Evolutionary conservation across 37 sponge, comb jelly and placozoan genomes (phyloP), one percentile per base, ranked within the genome.

Genomic region (Aplysina aerophoba): DNA sequence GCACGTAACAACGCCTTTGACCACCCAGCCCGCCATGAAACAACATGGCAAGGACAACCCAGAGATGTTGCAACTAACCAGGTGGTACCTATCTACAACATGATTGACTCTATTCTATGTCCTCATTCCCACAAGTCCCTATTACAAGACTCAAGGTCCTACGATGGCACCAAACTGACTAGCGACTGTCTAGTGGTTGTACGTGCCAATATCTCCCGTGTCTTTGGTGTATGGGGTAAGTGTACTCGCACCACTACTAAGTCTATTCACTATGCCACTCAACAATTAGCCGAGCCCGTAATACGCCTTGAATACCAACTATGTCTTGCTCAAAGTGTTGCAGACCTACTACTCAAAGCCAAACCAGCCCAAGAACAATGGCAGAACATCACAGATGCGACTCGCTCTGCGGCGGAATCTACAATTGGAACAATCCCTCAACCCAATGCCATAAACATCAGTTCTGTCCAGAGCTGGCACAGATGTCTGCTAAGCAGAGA

Each of bases 1-100:
- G 74, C 74, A 8, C 37, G 74, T 73, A 73, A 73, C 41, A 73
- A 37, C 12, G 74, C 74, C 20, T 73, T 73, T 73, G 74, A 73
- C 8, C 74, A 73, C 39, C 74, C 74, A 8, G 20, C 20, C 35
- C 35, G 74, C 8, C 74, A 73, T 37, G 37, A 73, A 73, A 73
- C 74, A 8, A 73, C 74, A 8, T 73, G 74, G 74, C 8, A 8
- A 20, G 74, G 74, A 33, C 20, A 13, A 19, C 31, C 20, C 8
- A 8, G 17, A 30, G 17, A 31, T 34, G 40, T n/a, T n/a, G n/a
- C n/a, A n/a, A n/a, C n/a, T n/a, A 15, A 73, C 39, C 37, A 73
- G 74, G 17, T 14, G 8, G 21, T 31, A 15, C 35, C 31, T 73
- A 73, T 58, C 59, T 73, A 73, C 74, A 73, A 73, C 74, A 15